These are phyloP conservation scores for Sebastes fasciatus DNA, from an alignment of 2,113 vertebrate genomes.

Conservation along the genomic window DNA sequence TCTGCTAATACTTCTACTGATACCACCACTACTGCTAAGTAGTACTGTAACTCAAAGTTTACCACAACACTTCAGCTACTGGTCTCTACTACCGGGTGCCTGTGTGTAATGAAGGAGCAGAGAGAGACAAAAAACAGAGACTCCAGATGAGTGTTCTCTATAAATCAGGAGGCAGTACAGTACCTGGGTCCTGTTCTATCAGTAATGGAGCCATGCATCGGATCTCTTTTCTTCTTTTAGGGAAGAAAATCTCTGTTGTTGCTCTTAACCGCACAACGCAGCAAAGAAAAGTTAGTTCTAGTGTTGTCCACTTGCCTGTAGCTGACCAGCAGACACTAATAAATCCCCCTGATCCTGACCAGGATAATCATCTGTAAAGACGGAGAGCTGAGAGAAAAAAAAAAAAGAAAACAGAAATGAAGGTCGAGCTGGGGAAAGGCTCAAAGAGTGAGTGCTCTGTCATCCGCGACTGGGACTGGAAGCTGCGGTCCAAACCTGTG, in stretches of 20 bases:
- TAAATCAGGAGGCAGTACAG: conserved; percentile 66
- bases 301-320: conserved; percentile 25
- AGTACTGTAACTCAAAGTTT: conserved; percentile 22
- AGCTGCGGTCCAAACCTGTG: conserved; percentile 75
- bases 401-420: conserved; percentile 49
- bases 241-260: conserved; percentile 18
- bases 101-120: conserved; percentile 45
- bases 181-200: conserved; percentile 57
- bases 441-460: conserved; percentile 72
- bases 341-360: conserved; percentile 47
- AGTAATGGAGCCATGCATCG: conserved; percentile 15
- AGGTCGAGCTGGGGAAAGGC: conserved; percentile 44
- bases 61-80: conserved; percentile 12
- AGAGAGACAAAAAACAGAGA: conserved; percentile 60
- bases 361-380: conserved; percentile 42
- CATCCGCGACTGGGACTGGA: conserved; percentile 67
- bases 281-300: conserved; percentile 1
- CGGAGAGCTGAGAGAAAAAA: conserved; percentile 16
- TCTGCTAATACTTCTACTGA: conserved; percentile 10
- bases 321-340: conserved; percentile 45
- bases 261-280: conserved; percentile 25
- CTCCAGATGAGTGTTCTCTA: conserved; percentile 44
- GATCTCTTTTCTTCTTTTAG: conserved; percentile 55
- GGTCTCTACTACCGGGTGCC: conserved; percentile 18
- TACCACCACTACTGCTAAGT: conserved; percentile 11